These are phyloP conservation scores for Mesocentrotus franciscanus DNA, from an alignment of 53 echinoderm and acorn worm genomes.

Conservation along the genomic window DNA sequence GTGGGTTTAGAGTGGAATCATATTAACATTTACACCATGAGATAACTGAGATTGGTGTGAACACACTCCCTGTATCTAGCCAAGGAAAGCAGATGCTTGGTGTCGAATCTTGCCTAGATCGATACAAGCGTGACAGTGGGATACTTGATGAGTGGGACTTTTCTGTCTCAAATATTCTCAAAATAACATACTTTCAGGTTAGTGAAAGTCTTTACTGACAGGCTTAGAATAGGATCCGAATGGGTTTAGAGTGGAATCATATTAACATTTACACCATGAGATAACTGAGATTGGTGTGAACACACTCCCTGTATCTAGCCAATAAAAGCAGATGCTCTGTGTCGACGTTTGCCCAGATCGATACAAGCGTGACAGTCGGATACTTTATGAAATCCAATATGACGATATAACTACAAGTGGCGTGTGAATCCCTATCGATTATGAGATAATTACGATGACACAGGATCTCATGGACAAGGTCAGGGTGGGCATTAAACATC, in stretches of 20 bases:
- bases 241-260: background rate
- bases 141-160: too few relatives aligned
- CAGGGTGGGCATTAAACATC: slow-evolving; percentile 6
- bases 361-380: slow-evolving; percentile 13
- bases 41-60: background rate
- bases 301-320: background rate
- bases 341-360: background rate
- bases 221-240: background rate
- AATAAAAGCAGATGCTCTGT: background rate
- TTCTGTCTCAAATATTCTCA: background rate
- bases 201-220: background rate
- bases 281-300: background rate
- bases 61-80: background rate
- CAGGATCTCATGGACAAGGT: background rate
- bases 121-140: slow-evolving; percentile 1
- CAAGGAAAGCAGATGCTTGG: background rate
- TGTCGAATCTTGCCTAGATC: background rate
- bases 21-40: background rate
- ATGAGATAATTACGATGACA: background rate
- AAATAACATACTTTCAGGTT: background rate
- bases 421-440: slow-evolving; percentile 5
- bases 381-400: background rate
- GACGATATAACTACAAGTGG: background rate
- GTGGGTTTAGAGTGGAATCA: background rate
- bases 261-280: background rate